Conservation (phyloP, 2,797 vertebrate species). For the Cottoperca gobio region DNA sequence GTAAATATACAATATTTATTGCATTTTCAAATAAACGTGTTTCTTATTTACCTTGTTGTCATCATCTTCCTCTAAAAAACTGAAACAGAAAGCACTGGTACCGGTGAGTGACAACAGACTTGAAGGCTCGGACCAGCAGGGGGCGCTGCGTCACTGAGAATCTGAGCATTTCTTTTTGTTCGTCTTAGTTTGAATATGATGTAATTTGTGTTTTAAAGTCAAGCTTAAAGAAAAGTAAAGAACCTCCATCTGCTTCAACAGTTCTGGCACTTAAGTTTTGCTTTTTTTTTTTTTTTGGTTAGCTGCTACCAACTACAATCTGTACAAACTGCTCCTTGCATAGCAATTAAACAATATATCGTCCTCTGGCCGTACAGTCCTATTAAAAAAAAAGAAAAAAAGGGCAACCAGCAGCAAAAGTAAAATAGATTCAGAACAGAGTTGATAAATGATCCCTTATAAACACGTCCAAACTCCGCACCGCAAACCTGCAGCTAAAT, state of each 20-base stretch:
- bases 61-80: slow-evolving; percentile 29
- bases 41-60: slow-evolving; percentile 71
- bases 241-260: slow-evolving; percentile 33
- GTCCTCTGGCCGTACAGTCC: slow-evolving; percentile 33
- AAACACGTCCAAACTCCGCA: slow-evolving; percentile 14
- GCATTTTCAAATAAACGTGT: slow-evolving; percentile 81
- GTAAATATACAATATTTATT: slow-evolving; percentile 87
- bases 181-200: slow-evolving; percentile 1
- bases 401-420: slow-evolving; percentile 46
- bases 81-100: slow-evolving; percentile 74
- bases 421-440: slow-evolving; percentile 25
- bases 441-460: slow-evolving; percentile 42
- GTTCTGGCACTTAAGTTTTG: slow-evolving; percentile 80
- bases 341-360: slow-evolving; percentile 56
- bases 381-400: not conserved
- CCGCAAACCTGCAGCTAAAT: slow-evolving; percentile 19
- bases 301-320: slow-evolving; percentile 62
- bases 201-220: slow-evolving; percentile 63
- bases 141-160: slow-evolving; percentile 57
- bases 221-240: slow-evolving; percentile 52
- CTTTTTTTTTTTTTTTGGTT: slow-evolving; percentile 61
- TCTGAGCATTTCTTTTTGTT: not conserved
- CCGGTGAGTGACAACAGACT: slow-evolving; percentile 72
- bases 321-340: slow-evolving; percentile 75
- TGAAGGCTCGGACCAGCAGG: slow-evolving; percentile 86